Evolutionary conservation across 2,113 vertebrate genomes (phyloP).

Genomic region (Galeopterus variegatus): DNA sequence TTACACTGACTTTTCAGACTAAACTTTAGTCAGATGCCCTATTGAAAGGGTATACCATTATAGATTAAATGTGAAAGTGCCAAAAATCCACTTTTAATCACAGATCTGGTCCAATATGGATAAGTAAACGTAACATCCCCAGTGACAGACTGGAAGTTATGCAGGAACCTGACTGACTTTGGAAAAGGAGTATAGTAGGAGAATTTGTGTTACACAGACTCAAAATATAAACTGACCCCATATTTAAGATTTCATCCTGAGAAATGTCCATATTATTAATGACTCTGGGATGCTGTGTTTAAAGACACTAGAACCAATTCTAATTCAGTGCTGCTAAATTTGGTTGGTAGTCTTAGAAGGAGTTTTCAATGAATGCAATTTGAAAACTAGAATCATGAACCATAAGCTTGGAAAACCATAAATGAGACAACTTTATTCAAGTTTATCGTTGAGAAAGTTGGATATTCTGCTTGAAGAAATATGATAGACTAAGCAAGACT

Average conservation of each 20-base stretch:
- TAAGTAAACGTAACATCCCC: fast-evolving
- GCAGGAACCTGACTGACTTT: neutral
- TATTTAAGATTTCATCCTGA: neutral
- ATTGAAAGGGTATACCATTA: neutral
- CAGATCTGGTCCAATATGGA: neutral
- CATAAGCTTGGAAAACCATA: neutral
- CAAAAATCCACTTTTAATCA: neutral
- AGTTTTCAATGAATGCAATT: neutral
- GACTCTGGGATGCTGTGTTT: neutral
- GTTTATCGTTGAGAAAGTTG: neutral
- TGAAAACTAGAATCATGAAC: neutral
- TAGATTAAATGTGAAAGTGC: neutral
- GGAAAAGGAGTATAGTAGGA: neutral
- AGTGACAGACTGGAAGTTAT: neutral
- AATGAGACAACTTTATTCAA: fast-evolving
- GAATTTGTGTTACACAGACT: neutral
- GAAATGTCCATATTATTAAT: neutral
- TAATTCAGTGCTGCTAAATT: neutral
- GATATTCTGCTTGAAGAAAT: neutral
- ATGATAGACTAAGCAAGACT: fast-evolving
- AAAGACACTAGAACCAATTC: neutral
- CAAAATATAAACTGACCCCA: neutral
- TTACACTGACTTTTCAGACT: neutral
- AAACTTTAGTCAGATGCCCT: neutral
- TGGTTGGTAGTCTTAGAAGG: neutral